phyloP scores from a whole-genome alignment of 1,140 invertebrate genomes.

The Drosophila athabasca region DNA sequence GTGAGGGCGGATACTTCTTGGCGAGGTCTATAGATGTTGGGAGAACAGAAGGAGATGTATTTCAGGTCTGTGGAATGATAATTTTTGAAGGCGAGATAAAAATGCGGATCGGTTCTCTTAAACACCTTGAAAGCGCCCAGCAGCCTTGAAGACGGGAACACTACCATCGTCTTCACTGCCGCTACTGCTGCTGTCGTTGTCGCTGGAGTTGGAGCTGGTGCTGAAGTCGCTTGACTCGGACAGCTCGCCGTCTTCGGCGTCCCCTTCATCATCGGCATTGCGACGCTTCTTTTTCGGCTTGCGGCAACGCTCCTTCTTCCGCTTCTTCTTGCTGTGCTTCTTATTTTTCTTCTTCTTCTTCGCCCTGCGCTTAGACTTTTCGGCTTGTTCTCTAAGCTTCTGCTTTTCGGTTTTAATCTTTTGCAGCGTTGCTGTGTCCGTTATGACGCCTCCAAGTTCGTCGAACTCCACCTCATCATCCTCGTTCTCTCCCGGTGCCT shows the following conservation, averaged over 20 bases:
- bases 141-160: constrained; percentile 80
- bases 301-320: constrained; percentile 36
- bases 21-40: constrained; percentile 85
- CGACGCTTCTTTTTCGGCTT: constrained; percentile 45
- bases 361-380: constrained; percentile 52
- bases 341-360: constrained; percentile 48
- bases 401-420: constrained; percentile 59
- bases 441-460: constrained; percentile 72
- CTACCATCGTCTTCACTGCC: constrained; percentile 58
- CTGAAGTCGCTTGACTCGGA: constrained; percentile 43
- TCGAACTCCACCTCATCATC: constrained; percentile 74
- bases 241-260: constrained; percentile 69
- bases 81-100: constrained; percentile 18
- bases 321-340: constrained; percentile 50
- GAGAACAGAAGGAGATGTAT: background rate
- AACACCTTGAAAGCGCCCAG: constrained; percentile 74
- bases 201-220: constrained; percentile 39
- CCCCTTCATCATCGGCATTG: constrained; percentile 21
- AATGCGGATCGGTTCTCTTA: constrained; percentile 72
- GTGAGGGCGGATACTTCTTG: constrained; percentile 92
- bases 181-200: constrained; percentile 32
- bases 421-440: constrained; percentile 46
- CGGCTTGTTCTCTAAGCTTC: constrained; percentile 43
- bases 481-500: constrained; percentile 9
- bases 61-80: background rate